These are phyloP conservation scores for Sebastes diaconus DNA, from an alignment of 2,797 vertebrate genomes.

Conservation along the genomic window DNA sequence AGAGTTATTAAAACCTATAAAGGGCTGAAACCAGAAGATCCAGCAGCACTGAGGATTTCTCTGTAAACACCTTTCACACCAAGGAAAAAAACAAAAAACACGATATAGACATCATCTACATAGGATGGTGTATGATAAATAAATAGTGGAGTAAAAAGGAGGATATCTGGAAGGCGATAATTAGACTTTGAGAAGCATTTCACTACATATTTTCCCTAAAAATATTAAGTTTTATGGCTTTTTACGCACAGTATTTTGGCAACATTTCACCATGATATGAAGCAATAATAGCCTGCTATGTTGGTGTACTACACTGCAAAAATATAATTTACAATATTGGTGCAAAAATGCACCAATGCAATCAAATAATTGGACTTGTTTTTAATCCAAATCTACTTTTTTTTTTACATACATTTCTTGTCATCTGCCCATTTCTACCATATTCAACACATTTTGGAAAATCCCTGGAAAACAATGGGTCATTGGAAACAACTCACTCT, in stretches of 20 bases:
- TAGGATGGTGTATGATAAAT: slow-evolving; percentile 4
- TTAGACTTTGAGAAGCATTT: not conserved
- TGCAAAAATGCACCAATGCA: not conserved
- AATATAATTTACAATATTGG: not conserved
- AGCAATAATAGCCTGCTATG: not conserved
- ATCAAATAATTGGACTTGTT: not conserved
- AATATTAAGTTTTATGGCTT: not conserved
- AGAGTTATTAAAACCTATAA: slow-evolving; percentile 90
- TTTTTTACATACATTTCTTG: not conserved
- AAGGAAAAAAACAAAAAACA: not conserved
- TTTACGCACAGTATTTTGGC: not conserved
- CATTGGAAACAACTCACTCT: not conserved
- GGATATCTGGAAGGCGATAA: not conserved
- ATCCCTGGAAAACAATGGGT: not conserved
- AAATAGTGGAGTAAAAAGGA: not conserved
- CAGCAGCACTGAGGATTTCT: slow-evolving; percentile 67
- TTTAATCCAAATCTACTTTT: slow-evolving; percentile 19
- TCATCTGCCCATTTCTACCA: not conserved
- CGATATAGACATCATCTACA: slow-evolving; percentile 60
- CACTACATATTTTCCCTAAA: not conserved
- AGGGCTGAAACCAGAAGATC: slow-evolving; percentile 71
- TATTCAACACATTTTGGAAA: not conserved
- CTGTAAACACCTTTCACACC: slow-evolving; percentile 45
- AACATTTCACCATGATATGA: not conserved
- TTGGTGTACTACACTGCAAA: not conserved